Evolutionary conservation across 2,113 vertebrate species (phyloP).

Genomic region (Eurystomus gularis): DNA sequence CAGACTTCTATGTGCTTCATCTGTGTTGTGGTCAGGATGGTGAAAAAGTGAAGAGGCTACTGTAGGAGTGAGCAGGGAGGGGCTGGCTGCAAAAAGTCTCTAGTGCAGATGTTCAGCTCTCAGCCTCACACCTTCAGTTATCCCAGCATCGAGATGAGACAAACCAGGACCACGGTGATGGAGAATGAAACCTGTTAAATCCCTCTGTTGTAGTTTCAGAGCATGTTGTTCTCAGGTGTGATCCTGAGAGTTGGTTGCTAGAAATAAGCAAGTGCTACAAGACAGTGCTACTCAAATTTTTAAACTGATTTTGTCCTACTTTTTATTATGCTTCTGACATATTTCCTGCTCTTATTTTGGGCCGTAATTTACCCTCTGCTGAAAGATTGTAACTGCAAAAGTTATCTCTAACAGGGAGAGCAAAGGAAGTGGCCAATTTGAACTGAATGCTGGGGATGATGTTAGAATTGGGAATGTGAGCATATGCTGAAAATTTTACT

Average conservation of each 20-base stretch:
- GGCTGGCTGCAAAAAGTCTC: background rate
- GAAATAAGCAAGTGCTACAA: background rate
- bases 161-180: background rate
- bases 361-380: background rate
- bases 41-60: fast-evolving
- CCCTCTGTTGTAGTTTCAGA: background rate
- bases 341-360: background rate
- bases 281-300: background rate
- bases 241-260: background rate
- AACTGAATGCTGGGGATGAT: background rate
- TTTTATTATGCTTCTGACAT: background rate
- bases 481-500: background rate
- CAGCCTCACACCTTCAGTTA: background rate
- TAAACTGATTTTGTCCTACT: background rate
- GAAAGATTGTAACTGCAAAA: background rate
- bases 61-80: background rate
- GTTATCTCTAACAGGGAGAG: background rate
- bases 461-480: background rate
- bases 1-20: background rate
- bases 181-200: background rate
- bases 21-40: fast-evolving
- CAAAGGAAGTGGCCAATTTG: background rate
- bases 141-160: background rate
- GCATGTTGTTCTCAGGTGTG: background rate
- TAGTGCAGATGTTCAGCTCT: background rate